These are phyloP conservation scores for Mimachlamys varia DNA, from an alignment of 2,888 invertebrate genomes.

Conservation along the genomic window DNA sequence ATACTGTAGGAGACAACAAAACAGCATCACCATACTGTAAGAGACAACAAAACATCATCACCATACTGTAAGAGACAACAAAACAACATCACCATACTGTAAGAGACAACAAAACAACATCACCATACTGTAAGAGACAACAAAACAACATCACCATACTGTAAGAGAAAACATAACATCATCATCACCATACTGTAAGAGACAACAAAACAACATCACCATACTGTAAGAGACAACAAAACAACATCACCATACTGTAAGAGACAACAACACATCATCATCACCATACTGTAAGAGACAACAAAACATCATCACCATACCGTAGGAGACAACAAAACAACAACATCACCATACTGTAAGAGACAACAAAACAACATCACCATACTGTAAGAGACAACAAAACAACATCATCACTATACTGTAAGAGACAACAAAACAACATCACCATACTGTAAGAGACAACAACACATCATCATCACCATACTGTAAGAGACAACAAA, in stretches of 20 bases:
- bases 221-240: constrained; percentile 61
- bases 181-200: constrained; percentile 72
- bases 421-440: constrained; percentile 51
- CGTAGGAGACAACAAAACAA: no score
- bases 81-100: no score
- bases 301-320: background rate
- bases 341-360: constrained; percentile 73
- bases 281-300: constrained; percentile 68
- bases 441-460: no score
- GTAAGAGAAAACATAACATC: no score
- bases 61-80: constrained; percentile 67
- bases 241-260: no score
- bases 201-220: constrained; percentile 54
- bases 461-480: no score
- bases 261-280: no score
- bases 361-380: constrained; percentile 17
- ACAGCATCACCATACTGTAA: no score
- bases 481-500: constrained; percentile 61
- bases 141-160: background rate
- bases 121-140: constrained; percentile 67
- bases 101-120: no score
- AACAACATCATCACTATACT: constrained; percentile 72
- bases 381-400: no score
- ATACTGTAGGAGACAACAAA: constrained; percentile 61
- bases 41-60: no score